Conservation (phyloP, 2,797 vertebrate species). For the Crenuchus spilurus region DNA sequence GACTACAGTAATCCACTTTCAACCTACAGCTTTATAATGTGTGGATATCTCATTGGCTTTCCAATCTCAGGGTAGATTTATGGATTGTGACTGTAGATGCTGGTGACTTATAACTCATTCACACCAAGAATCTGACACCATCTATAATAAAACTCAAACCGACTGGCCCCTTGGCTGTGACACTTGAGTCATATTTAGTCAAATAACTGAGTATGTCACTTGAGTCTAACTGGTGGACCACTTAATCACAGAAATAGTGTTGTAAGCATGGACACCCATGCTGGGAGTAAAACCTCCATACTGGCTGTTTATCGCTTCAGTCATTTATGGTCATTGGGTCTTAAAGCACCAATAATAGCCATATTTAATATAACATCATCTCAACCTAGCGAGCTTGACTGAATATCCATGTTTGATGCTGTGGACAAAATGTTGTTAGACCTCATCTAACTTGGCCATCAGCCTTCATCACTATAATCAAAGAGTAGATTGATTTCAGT, state of each 20-base stretch:
- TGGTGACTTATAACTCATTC: constrained; percentile 33
- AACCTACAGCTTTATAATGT: neutral
- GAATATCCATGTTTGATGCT: neutral
- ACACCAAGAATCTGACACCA: constrained; percentile 21
- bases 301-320: neutral
- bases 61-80: constrained; percentile 11
- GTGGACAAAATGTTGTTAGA: neutral
- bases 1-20: neutral
- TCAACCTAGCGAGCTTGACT: neutral
- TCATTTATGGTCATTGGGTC: neutral
- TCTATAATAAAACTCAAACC: constrained; percentile 28
- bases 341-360: neutral
- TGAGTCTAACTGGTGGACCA: neutral
- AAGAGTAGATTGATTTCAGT: too few relatives aligned
- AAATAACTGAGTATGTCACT: constrained; percentile 2
- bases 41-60: constrained; percentile 3
- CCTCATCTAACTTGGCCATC: too few relatives aligned
- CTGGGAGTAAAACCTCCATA: constrained; percentile 16
- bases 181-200: constrained; percentile 25
- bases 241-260: constrained; percentile 7
- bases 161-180: neutral
- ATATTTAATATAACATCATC: neutral
- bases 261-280: neutral
- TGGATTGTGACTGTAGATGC: constrained; percentile 7
- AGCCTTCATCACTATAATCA: too few relatives aligned